Percentiles rank a stretch among this genome's conserved stretches.
phyloP scores from a whole-genome alignment of 2,888 invertebrate species.

The Leucophenga maculata region DNA sequence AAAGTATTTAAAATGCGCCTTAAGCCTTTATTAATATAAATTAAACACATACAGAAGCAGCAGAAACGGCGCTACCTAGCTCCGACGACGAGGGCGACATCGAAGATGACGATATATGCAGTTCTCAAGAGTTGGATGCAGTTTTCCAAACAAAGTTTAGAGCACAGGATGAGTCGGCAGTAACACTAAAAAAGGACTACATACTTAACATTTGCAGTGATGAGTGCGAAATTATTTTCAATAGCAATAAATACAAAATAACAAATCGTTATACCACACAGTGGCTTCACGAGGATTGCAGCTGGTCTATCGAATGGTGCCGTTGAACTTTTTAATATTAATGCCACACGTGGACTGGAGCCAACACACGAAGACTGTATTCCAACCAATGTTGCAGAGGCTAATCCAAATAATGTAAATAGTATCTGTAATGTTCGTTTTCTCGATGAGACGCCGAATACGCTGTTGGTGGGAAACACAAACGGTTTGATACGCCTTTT shows the following conservation, averaged over 20 bases:
- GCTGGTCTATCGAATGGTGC: slow-evolving; percentile 73
- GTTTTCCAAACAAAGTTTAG: slow-evolving; percentile 60
- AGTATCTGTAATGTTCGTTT: slow-evolving; percentile 65
- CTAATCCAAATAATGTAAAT: not conserved
- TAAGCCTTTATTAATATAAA: slow-evolving; percentile 8
- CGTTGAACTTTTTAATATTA: slow-evolving; percentile 74
- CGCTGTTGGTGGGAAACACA: slow-evolving; percentile 61
- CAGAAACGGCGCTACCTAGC: slow-evolving; percentile 32
- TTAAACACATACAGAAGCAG: slow-evolving; percentile 40
- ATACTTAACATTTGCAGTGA: slow-evolving; percentile 76
- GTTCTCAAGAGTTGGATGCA: slow-evolving; percentile 53
- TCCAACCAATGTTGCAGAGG: slow-evolving; percentile 14
- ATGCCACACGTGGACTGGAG: slow-evolving; percentile 68
- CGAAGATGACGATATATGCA: slow-evolving; percentile 65
- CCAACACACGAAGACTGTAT: slow-evolving; percentile 32
- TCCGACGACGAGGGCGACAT: slow-evolving; percentile 58
- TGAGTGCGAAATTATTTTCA: slow-evolving; percentile 69
- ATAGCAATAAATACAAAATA: slow-evolving; percentile 11
- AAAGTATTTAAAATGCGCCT: not conserved
- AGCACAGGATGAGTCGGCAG: slow-evolving; percentile 73
- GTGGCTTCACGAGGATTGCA: slow-evolving; percentile 72
- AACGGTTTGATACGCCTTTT: slow-evolving; percentile 62
- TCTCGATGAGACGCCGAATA: slow-evolving; percentile 58
- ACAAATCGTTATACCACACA: slow-evolving; percentile 20
- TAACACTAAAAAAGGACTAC: slow-evolving; percentile 76